These are phyloP conservation scores for Dreissena polymorpha DNA, from an alignment of 1,140 invertebrate species.

Conservation along the genomic window DNA sequence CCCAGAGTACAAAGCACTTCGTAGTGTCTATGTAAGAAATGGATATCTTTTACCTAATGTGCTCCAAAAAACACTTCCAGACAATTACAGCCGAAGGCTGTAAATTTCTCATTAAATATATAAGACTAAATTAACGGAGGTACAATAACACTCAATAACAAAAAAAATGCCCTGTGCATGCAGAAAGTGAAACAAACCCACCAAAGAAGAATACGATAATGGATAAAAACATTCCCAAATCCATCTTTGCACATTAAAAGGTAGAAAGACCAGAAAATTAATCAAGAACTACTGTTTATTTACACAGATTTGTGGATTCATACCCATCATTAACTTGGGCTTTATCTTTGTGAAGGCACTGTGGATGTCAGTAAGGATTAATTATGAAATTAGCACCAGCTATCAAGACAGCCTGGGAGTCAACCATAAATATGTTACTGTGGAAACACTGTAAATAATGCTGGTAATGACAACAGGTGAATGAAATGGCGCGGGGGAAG, in stretches of 20 bases:
- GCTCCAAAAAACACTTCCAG: conserved; percentile 19
- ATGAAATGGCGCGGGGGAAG: too few relatives aligned
- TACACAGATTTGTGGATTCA: conserved; percentile 10
- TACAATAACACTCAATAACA: conserved; percentile 53
- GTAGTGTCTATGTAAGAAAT: too few relatives aligned
- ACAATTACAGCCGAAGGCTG: not conserved
- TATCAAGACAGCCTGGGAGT: conserved; percentile 20
- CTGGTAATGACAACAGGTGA: not conserved
- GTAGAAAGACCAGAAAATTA: conserved; percentile 20
- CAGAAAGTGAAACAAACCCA: too few relatives aligned
- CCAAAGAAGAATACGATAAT: conserved; percentile 32
- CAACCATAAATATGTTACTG: conserved; percentile 35
- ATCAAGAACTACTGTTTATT: conserved; percentile 27
- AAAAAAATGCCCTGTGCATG: conserved; percentile 8
- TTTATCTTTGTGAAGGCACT: conserved; percentile 7
- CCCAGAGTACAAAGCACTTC: too few relatives aligned
- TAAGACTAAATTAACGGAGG: conserved; percentile 31
- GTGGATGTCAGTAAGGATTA: conserved; percentile 45
- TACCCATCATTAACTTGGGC: conserved; percentile 20
- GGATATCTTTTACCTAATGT: not conserved
- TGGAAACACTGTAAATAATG: conserved; percentile 40
- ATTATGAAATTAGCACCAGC: conserved; percentile 41
- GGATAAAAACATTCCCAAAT: conserved; percentile 26
- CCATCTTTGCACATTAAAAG: not conserved
- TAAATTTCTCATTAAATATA: conserved; percentile 3